These are phyloP conservation scores for Hucho hucho DNA, from an alignment of 2,113 vertebrate genomes.

Conservation along the genomic window DNA sequence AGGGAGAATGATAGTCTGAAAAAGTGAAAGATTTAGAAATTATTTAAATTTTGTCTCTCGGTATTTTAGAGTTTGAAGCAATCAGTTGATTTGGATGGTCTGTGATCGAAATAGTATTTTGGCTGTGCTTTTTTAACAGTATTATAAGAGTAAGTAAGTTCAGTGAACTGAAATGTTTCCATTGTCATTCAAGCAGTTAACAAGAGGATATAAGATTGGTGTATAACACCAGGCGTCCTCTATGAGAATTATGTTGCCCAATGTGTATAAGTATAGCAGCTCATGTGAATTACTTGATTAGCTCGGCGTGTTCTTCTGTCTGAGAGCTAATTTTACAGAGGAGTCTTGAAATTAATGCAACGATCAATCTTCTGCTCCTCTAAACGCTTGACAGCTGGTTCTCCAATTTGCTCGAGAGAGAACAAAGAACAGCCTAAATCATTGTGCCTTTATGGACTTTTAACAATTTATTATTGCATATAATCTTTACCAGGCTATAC, in stretches of 20 bases:
- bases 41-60: neutral
- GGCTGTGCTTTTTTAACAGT: too few species aligned
- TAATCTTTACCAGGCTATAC: neutral
- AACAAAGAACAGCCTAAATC: constrained; percentile 58
- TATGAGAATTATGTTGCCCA: too few species aligned
- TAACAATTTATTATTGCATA: neutral
- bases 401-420: constrained; percentile 52
- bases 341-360: constrained; percentile 53
- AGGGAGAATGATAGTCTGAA: neutral
- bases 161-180: too few species aligned
- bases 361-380: constrained; percentile 69
- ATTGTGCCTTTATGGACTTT: neutral
- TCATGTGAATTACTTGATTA: neutral
- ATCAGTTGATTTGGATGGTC: neutral
- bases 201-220: too few species aligned
- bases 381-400: constrained; percentile 59
- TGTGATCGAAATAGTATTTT: neutral
- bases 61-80: too few species aligned
- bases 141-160: too few species aligned
- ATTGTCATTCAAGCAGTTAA: too few species aligned
- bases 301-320: neutral
- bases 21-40: constrained; percentile 1
- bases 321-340: neutral
- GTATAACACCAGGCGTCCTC: too few species aligned
- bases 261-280: too few species aligned